Conservation (phyloP, 2,797 vertebrate species). For the Pteropus rufus region DNA sequence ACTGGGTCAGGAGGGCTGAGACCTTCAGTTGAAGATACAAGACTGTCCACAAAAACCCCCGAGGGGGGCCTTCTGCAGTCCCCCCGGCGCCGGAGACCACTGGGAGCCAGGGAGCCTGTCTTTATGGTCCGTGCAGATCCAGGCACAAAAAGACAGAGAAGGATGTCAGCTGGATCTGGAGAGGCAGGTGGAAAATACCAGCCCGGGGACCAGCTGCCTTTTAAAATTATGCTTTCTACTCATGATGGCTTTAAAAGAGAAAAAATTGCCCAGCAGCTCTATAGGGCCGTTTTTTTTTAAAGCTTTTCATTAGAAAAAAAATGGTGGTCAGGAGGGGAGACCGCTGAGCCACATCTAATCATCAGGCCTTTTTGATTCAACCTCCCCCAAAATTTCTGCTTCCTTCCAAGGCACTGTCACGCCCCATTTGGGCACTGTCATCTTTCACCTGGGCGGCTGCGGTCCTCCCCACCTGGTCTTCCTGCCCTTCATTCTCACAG, state of each 20-base stretch:
- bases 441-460: neutral
- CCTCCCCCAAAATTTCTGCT: neutral
- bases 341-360: neutral
- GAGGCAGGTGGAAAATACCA: neutral
- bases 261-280: neutral
- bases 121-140: neutral
- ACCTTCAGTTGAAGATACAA: too few relatives aligned
- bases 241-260: neutral
- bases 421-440: too few relatives aligned
- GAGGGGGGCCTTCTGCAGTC: neutral
- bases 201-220: neutral
- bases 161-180: neutral
- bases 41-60: neutral
- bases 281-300: neutral
- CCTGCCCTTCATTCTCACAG: neutral
- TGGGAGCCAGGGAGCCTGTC: neutral
- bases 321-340: neutral
- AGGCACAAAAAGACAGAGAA: neutral
- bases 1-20: neutral
- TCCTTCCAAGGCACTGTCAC: fast-evolving
- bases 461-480: neutral
- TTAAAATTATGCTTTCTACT: neutral
- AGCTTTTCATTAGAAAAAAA: neutral
- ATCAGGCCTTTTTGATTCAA: neutral
- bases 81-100: neutral